Evolutionary conservation across 1,140 invertebrate genomes (phyloP).

Genomic region (Megalonaias nervosa): DNA sequence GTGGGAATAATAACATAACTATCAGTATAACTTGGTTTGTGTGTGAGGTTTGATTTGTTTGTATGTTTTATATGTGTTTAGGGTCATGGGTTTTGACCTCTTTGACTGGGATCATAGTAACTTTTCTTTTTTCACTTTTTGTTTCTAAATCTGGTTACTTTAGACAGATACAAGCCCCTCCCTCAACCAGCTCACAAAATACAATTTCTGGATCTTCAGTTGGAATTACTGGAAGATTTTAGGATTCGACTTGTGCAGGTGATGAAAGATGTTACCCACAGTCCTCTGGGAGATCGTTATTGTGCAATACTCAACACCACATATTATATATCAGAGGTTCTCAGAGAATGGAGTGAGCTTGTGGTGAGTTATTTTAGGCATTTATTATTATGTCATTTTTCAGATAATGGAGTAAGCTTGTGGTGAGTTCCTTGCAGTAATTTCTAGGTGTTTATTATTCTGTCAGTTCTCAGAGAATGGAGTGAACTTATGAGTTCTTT

Average conservation of each 20-base stretch:
- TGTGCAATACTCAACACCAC: constrained; percentile 87
- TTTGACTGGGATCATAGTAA: too few relatives aligned
- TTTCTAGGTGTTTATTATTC: neutral
- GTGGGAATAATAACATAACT: too few relatives aligned
- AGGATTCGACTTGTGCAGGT: constrained; percentile 85
- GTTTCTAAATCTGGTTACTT: neutral
- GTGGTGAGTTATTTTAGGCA: constrained; percentile 76
- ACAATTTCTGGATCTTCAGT: constrained; percentile 89
- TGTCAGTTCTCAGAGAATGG: neutral
- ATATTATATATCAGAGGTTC: constrained; percentile 83
- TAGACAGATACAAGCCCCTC: constrained; percentile 85
- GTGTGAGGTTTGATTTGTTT: too few relatives aligned
- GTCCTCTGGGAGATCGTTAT: constrained; percentile 77
- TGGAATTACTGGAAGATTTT: constrained; percentile 92
- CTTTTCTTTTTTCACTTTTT: too few relatives aligned
- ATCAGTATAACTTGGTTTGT: too few relatives aligned
- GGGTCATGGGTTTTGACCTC: too few relatives aligned
- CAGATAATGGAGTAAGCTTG: neutral
- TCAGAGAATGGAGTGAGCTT: constrained; percentile 89
- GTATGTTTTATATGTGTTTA: too few relatives aligned
- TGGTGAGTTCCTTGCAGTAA: neutral
- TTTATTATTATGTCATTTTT: neutral
- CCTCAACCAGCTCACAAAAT: constrained; percentile 89
- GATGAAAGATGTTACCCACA: constrained; percentile 75
- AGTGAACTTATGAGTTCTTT: neutral